phyloP scores from a whole-genome alignment of 2,797 vertebrate species.

The Lithobates sylvaticus region DNA sequence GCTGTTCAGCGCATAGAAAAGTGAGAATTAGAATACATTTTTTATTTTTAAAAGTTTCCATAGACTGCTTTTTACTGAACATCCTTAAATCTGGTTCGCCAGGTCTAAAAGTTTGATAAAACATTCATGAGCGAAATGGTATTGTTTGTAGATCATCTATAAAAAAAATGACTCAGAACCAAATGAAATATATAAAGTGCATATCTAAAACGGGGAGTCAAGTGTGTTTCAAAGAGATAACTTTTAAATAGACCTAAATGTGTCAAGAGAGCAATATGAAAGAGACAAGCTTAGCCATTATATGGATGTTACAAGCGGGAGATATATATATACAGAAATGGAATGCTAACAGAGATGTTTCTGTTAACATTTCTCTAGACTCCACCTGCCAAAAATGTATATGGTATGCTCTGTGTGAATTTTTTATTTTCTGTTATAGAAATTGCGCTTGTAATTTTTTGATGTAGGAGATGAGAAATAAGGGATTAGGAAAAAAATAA shows the following conservation, averaged over 20 bases:
- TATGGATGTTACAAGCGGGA: slow-evolving; percentile 18
- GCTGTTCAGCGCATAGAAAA: slow-evolving; percentile 23
- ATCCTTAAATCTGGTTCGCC: slow-evolving; percentile 27
- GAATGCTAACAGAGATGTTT: neutral
- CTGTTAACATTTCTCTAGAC: neutral
- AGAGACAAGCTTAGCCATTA: slow-evolving; percentile 2
- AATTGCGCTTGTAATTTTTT: neutral
- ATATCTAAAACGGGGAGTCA: slow-evolving; percentile 12
- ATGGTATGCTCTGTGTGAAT: neutral
- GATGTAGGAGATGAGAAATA: too few species aligned
- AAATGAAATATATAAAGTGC: slow-evolving; percentile 36
- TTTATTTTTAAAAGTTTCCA: slow-evolving; percentile 16
- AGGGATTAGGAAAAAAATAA: too few species aligned
- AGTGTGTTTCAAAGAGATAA: slow-evolving; percentile 27
- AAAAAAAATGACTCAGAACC: slow-evolving; percentile 17
- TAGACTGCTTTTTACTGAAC: slow-evolving; percentile 5
- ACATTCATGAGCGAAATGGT: slow-evolving; percentile 29
- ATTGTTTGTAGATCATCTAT: slow-evolving; percentile 44
- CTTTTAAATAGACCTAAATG: slow-evolving; percentile 43
- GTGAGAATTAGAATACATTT: slow-evolving; percentile 37
- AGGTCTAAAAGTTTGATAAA: slow-evolving; percentile 32
- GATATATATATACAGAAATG: neutral
- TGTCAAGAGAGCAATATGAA: slow-evolving; percentile 36
- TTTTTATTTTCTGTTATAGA: neutral
- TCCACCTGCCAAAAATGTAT: slow-evolving; percentile 4